Base-by-base conservation (phyloP, 2,113 vertebrate genomes). In the Myanophis thanlyinensis region DNA sequence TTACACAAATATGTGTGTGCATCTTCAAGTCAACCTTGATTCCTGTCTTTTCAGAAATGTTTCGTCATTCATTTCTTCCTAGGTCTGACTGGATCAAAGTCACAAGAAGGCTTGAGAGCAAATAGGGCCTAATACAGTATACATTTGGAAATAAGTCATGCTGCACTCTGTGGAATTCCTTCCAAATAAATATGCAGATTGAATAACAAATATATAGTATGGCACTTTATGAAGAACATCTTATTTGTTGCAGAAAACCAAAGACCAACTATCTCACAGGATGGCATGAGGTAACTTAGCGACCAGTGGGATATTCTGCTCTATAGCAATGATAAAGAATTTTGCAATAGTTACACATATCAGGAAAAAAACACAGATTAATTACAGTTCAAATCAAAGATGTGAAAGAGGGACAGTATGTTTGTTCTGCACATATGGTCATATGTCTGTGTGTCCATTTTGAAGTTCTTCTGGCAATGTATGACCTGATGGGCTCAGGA, bases 401-500 rank as follows among this genome's bases (percentile, higher is more conserved):
- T 85, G 90, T 73, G 62, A 40, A 40, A 44, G 91, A 52, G 90
- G 89, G 12, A n/a, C 3, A 62, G 25, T 35, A 35, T 67, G 62
- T 40, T 80, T 80, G 35, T 15, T 40, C n/a, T 40, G n/a, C 15
- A 40, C n/a, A 80, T 6, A 80, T 40, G n/a, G 5, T 35, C 73
- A 40, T 59, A 10, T 40, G 73, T 22, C 73, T 80, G 35, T 22
- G 18, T 80, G 73, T 44, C 18, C 73, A 44, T 18, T 18, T 53
- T 85, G 93, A 93, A 93, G 92, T 85, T 40, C 92, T 91, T 90
- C 94, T 91, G 94, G 95, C 95, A 62, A 44, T 93, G 94, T 94
- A 97, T 94, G 96, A 8, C 13, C 30, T 93, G 94, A 95, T 0
- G 67, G 89, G 89, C 89, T 94, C 93, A 94, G 94, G 96, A 96